Conservation (phyloP, 1,140 invertebrate species). For the Palaemon carinicauda region DNA sequence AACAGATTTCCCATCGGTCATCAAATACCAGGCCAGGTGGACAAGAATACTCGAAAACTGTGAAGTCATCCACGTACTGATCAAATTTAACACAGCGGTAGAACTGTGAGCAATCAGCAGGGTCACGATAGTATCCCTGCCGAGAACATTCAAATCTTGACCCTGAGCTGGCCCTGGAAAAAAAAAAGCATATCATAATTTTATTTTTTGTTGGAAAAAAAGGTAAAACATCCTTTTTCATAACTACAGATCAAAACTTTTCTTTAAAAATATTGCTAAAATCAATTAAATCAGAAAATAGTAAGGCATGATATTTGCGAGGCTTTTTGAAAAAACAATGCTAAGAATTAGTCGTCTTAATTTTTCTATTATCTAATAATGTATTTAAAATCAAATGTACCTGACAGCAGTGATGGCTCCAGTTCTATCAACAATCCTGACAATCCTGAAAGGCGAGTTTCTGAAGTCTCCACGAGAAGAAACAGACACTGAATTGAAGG, state of each 20-base stretch:
- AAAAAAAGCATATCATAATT: neutral
- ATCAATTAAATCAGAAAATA: too few species aligned
- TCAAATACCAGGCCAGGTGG: conserved; percentile 83
- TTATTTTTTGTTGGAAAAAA: neutral
- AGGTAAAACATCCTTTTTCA: too few species aligned
- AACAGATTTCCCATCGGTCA: conserved; percentile 79
- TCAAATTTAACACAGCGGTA: conserved; percentile 85
- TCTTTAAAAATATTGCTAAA: too few species aligned
- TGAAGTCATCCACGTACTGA: conserved; percentile 77
- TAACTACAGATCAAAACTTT: too few species aligned
- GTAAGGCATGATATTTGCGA: too few species aligned
- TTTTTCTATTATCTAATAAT: neutral
- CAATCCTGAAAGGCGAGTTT: conserved; percentile 76
- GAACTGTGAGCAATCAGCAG: conserved; percentile 80
- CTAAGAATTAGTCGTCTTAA: neutral
- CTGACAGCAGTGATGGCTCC: conserved; percentile 74
- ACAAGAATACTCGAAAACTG: conserved; percentile 84
- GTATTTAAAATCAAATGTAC: neutral
- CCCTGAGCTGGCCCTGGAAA: conserved; percentile 72
- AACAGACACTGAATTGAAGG: neutral
- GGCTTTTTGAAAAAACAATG: neutral
- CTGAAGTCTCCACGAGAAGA: conserved; percentile 38
- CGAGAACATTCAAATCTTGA: conserved; percentile 79
- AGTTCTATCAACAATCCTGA: conserved; percentile 76
- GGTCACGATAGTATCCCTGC: conserved; percentile 83